phyloP scores from a whole-genome alignment of 2,888 invertebrate species.

The Torymus tubicola region DNA sequence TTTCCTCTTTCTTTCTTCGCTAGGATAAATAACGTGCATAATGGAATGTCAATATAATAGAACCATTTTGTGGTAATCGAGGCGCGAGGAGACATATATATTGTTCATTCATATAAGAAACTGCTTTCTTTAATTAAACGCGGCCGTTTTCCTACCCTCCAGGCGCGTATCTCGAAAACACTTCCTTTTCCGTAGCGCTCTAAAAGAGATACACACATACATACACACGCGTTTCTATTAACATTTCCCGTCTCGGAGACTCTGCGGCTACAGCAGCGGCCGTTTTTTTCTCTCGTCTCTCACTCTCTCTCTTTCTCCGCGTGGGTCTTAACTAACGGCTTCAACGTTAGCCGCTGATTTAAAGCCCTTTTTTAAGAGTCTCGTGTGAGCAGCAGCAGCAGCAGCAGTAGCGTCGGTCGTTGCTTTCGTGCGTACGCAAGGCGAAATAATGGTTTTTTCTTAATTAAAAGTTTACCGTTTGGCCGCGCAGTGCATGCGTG shows the following conservation, averaged over 20 bases:
- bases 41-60: constrained; percentile 51
- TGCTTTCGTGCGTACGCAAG: background rate
- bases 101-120: no score
- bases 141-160: no score
- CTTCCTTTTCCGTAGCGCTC: no score
- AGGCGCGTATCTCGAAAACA: no score
- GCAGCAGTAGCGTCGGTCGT: background rate
- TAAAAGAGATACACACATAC: no score
- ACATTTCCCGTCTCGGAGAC: no score
- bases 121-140: no score
- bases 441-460: background rate
- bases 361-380: constrained; percentile 3
- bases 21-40: constrained; percentile 35
- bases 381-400: background rate
- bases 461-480: no score
- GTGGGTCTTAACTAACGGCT: background rate
- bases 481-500: no score
- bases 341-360: constrained; percentile 28
- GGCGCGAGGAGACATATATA: no score
- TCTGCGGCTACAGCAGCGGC: background rate
- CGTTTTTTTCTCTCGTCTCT: background rate
- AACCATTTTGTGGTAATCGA: no score
- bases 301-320: constrained; percentile 9
- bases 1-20: background rate
- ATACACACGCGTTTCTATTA: no score